Evolutionary conservation across 1,140 invertebrate species (phyloP).

Genomic region (Uloborus diversus): DNA sequence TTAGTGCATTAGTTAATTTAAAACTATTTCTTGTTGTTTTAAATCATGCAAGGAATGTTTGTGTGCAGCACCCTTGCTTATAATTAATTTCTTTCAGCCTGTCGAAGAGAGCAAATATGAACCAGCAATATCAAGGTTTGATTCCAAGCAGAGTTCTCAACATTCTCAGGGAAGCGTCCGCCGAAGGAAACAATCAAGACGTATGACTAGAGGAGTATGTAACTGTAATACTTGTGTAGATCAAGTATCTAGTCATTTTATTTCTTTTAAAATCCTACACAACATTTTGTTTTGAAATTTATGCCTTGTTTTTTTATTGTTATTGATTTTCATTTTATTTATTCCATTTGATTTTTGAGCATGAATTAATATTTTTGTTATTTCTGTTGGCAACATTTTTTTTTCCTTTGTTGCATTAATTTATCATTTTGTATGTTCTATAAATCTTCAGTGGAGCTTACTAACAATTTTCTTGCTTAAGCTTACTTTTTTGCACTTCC

Average conservation of each 20-base stretch:
- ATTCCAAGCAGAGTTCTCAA: slow-evolving; percentile 52
- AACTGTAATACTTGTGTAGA: slow-evolving; percentile 6
- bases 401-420: no score
- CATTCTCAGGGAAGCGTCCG: slow-evolving; percentile 45
- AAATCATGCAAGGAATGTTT: no score
- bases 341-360: not conserved
- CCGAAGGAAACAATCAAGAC: slow-evolving; percentile 21
- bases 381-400: no score
- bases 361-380: not conserved
- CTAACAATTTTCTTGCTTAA: no score
- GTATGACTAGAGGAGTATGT: slow-evolving; percentile 48
- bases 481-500: no score
- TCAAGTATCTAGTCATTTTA: no score
- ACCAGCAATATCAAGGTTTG: slow-evolving; percentile 32
- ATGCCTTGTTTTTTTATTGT: not conserved
- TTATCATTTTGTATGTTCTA: no score
- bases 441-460: no score
- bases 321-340: not conserved
- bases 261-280: not conserved
- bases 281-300: no score
- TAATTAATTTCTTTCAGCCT: not conserved
- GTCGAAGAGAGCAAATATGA: slow-evolving; percentile 41
- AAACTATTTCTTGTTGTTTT: no score
- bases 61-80: no score
- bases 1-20: no score